Evolutionary conservation across 2,888 invertebrate species (phyloP), one percentile per base, ranked within the genome.

Genomic region (Cheilosia soror): DNA sequence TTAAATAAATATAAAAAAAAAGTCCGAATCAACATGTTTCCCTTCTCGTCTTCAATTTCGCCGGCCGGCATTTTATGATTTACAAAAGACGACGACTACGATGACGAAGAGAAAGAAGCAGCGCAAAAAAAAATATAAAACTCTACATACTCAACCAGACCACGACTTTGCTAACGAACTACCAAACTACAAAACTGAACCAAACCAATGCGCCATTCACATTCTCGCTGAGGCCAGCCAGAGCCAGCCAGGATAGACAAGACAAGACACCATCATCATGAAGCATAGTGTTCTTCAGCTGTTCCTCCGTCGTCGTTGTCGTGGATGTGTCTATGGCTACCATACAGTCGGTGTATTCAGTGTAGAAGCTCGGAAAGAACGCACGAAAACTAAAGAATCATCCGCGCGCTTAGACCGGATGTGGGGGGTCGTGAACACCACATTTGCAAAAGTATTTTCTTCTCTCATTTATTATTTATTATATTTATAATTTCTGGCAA

Each of bases 371-470:
- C 47, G 51, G 31, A 13, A 58, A 37, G 77, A 69, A 49, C n/a
- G 49, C 33, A 81, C 49, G 73, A 58, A 82, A 71, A 58, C 37
- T 15, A 72, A 68, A 69, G 71, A 81, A 79, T 71, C 69, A 78
- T 76, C 71, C 78, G 57, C 75, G 44, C 44, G 20, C 49, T 49
- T 63, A 84, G 63, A 87, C 87, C 86, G 88, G 87, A 87, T 87
- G 87, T 87, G 82, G 84, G 85, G 87, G 87, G 87, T 87, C 82
- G 85, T 85, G 85, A 79, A 84, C 82, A 88, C 81, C 79, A 84
- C 80, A 81, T 83, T 78, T 63, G 83, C 79, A 69, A 69, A 83
- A 73, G 51, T 79, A 79, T 83, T 78, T 69, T 47, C 55, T 72
- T 58, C 51, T 69, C 51, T 73, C 66, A 69, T 69, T 62, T 73